Base-by-base conservation (phyloP, 2,888 invertebrate genomes). In the Bombylius discolor region DNA sequence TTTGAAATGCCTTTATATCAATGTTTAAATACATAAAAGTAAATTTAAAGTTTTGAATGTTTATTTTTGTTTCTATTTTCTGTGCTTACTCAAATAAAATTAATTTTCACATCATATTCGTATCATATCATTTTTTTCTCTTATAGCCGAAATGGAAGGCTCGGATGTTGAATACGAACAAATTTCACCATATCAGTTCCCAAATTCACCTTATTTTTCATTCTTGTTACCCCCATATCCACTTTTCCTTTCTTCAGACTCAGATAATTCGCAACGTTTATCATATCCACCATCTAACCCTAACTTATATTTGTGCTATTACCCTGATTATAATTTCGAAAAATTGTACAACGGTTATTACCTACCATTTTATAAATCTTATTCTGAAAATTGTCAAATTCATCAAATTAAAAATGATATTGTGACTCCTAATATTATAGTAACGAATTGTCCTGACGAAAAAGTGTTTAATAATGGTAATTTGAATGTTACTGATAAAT, bases 131-230 rank as follows among this genome's bases (percentile, higher is more conserved):
- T 53, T 57, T 57, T 47, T 53, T 58, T 59, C 49, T 59, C 57
- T 68, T 70, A 64, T 69, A 70, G 69, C 68, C 68, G 71, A 74
- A 67, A 68, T 69, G 69, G 70, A 72, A 69, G 67, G 67, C 67
- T 70, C 70, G 70, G 69, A 68, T 68, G 64, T 64, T 65, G 67
- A 66, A 66, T 67, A 65, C 67, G 69, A 70, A 66, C 69, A 67
- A 67, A 66, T 63, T 54, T 58, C 61, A 56, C 65, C 67, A 5
- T 65, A 65, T 14, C 62, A 67, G 8, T 69, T 65, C 60, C 64
- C 67, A 13, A 70, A 70, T 64, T 66, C 68, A 59, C 66, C 66
- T 4, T 72, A 66, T 56, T 62, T 42, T 11, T 11, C 39, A 42
- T 42, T 23, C 23, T 23, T 23, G 23, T 12, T 34, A 61, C 68